These are phyloP conservation scores for Sciaenops ocellatus DNA, from an alignment of 2,797 vertebrate species.

Conservation along the genomic window DNA sequence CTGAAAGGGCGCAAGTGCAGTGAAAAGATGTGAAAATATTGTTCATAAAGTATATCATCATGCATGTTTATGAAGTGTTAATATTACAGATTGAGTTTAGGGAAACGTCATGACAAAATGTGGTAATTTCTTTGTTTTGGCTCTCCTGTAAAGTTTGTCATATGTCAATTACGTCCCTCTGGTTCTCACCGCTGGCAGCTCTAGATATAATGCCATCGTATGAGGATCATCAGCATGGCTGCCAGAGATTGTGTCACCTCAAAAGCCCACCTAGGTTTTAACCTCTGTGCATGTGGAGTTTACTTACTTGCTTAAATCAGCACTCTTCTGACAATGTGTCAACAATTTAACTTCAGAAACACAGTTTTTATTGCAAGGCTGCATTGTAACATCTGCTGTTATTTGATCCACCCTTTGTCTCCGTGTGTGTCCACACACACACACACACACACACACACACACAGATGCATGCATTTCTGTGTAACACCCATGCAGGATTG, in stretches of 20 bases:
- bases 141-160: too few species aligned
- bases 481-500: constrained; percentile 76
- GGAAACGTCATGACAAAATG: too few species aligned
- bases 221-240: background rate
- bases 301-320: background rate
- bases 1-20: too few species aligned
- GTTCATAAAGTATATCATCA: too few species aligned
- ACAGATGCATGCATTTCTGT: background rate
- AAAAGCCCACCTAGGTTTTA: background rate
- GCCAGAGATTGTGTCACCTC: background rate
- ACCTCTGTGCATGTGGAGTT: background rate
- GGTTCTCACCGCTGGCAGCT: background rate
- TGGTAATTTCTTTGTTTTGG: too few species aligned
- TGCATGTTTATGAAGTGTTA: too few species aligned
- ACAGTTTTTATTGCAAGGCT: background rate
- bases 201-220: too few species aligned
- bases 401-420: background rate
- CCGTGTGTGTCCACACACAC: constrained; percentile 14
- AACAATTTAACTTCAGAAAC: background rate
- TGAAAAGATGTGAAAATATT: too few species aligned
- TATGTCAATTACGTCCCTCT: too few species aligned
- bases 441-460: background rate
- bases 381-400: constrained; percentile 15
- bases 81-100: too few species aligned
- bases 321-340: constrained; percentile 4